Base-by-base conservation (phyloP, 92 coral and sea anemone species). In the Ricordea florida region DNA sequence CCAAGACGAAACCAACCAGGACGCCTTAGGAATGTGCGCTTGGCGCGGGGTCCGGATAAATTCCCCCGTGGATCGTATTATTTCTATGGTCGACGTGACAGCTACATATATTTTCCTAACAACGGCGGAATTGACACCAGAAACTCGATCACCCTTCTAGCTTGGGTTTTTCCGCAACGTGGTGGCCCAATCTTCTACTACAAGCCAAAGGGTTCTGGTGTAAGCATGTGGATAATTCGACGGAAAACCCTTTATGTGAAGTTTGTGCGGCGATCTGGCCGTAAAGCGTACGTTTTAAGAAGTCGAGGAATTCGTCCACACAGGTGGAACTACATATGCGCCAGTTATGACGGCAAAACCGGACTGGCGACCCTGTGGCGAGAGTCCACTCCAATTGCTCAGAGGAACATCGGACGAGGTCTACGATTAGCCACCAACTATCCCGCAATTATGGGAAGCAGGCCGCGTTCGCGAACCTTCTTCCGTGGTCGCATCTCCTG, bases 41-140 rank as follows among this genome's bases (percentile, higher is more conserved):
- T 58, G 13, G 90, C 93, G 18, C 78, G 87, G 20, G 97, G 97
- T 18, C 97, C 97, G 2, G 97, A 91, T 31, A 81, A 82, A 2
- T 77, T 86, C 57, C 97, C 97, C 18, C 60, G 75, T 40, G 93
- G 93, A 4, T 91, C 97, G 8, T 91, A 60, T 65, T 57, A 65
- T 50, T 91, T 91, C 63, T 68, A 73, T 6, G 97, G 97, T 6
- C 56, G 66, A 29, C 79, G 85, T 1, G 74, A 85, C 51, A 91
- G 97, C 55, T 87, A 62, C 17, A 81, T 80, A 10, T 78, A 62
- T 57, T 91, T 91, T 74, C 93, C 93, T 1, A 91, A 91, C 75
- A 87, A 87, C 43, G 93, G 97, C 10, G 92, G 92, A 43, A 81
- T 91, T 46, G 93, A 91, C 64, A 79, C 97, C 4, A 79, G 81